These are phyloP conservation scores for Zeus faber DNA, from an alignment of 2,113 vertebrate species.

Conservation along the genomic window DNA sequence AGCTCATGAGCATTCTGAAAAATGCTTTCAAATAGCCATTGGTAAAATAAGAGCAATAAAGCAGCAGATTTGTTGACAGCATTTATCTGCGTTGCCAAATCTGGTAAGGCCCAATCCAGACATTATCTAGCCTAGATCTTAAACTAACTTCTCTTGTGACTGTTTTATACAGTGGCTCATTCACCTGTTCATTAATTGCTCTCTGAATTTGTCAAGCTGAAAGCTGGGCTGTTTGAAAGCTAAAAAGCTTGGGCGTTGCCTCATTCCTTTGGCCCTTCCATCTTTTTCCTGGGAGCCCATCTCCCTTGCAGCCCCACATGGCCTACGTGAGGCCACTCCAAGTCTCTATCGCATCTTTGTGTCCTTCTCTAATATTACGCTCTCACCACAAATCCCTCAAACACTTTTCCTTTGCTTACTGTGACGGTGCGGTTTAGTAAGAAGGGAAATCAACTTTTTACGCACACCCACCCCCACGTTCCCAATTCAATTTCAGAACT, in stretches of 20 bases:
- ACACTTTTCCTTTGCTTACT: too few species aligned
- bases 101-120: conserved; percentile 2
- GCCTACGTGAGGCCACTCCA: not conserved
- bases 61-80: too few species aligned
- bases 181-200: not conserved
- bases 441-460: too few species aligned
- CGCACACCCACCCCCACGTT: too few species aligned
- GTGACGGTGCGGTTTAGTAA: too few species aligned
- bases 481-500: too few species aligned
- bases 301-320: too few species aligned
- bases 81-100: not conserved
- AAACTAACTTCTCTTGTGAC: not conserved
- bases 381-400: too few species aligned
- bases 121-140: conserved; percentile 4
- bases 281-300: too few species aligned
- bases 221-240: conserved; percentile 19
- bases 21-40: conserved; percentile 34
- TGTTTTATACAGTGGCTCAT: conserved; percentile 7
- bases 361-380: conserved; percentile 9
- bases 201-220: conserved; percentile 11
- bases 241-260: conserved; percentile 28
- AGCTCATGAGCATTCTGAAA: conserved; percentile 45
- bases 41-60: too few species aligned
- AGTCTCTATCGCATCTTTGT: conserved; percentile 14
- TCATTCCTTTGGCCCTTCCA: too few species aligned